Evolutionary conservation across 2,888 invertebrate genomes (phyloP).

Genomic region (Eulithis testata): DNA sequence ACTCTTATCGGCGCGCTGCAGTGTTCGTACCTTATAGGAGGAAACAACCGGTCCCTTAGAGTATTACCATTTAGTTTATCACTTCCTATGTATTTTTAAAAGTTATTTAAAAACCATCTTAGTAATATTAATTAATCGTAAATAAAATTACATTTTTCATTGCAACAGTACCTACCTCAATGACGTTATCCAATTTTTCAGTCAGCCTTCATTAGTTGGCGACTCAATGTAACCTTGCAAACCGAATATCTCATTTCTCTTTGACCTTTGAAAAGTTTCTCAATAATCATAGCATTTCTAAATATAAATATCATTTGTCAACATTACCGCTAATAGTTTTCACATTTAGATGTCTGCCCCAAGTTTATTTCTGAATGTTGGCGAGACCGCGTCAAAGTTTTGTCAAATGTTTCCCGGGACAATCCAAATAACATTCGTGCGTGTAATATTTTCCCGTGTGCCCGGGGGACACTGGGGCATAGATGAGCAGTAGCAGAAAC

Average conservation of each 20-base stretch:
- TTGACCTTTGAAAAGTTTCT: constrained; percentile 5
- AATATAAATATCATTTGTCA: constrained; percentile 21
- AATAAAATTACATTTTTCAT: too few relatives aligned
- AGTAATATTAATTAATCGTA: too few relatives aligned
- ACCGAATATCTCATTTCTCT: background rate
- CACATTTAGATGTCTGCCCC: constrained; percentile 31
- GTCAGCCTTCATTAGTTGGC: too few relatives aligned
- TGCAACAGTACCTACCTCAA: too few relatives aligned
- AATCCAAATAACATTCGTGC: constrained; percentile 62
- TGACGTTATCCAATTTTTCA: too few relatives aligned
- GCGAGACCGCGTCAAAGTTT: constrained; percentile 57
- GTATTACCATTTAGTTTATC: too few relatives aligned
- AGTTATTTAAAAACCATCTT: too few relatives aligned
- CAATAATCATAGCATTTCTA: background rate
- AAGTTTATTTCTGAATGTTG: constrained; percentile 25
- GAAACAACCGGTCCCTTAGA: too few relatives aligned
- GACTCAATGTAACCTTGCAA: too few relatives aligned
- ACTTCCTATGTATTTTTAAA: too few relatives aligned
- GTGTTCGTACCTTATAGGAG: too few relatives aligned
- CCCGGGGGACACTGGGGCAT: constrained; percentile 44
- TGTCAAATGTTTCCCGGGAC: constrained; percentile 63
- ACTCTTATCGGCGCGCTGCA: constrained; percentile 55
- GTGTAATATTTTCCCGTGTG: constrained; percentile 61
- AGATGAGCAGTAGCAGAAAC: constrained; percentile 12
- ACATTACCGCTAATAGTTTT: constrained; percentile 31